Base-by-base conservation (phyloP, 2,888 invertebrate genomes). In the Caenorhabditis sp. region DNA sequence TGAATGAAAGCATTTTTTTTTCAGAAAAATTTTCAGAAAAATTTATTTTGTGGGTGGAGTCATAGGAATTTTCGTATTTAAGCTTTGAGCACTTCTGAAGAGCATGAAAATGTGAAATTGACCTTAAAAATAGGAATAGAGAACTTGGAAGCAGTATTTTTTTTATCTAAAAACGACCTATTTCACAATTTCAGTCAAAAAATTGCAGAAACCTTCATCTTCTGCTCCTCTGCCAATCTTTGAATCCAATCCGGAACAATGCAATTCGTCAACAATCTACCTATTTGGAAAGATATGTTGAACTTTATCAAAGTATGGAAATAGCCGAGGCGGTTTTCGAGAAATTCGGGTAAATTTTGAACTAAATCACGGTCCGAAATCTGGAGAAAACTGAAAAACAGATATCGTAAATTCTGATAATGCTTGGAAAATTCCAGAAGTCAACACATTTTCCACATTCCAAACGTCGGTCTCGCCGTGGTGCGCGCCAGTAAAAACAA, bases 401-500 rank as follows among this genome's bases (percentile, higher is more conserved):
- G n/a, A n/a, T n/a, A n/a, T n/a, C n/a, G n/a, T n/a, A n/a, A n/a
- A n/a, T n/a, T n/a, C n/a, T n/a, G n/a, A n/a, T n/a, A n/a, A n/a
- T n/a, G n/a, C n/a, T n/a, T n/a, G n/a, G n/a, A n/a, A n/a, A n/a
- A 1, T 54, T 63, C 23, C 64, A 65, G 65, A 52, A 63, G 67
- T 43, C 72, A 72, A 26, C 59, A 65, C 43, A 67, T 64, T 4
- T 68, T 72, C 49, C 72, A 59, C 27, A 65, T 72, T 27, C 72
- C 72, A n/a, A 62, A 72, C 7, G 61, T 68, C n/a, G 72, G 72
- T 1, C 25, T 72, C 31, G 31, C 72, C 1, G 68, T 72, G 0
- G 72, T 72, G 20, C 67, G 67, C 27, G 72, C 72, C 10, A 72
- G 67, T 12, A 72, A 72, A 52, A 65, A 38, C 50, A 72, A 72